Evolutionary conservation across 2,113 vertebrate genomes (phyloP), one percentile per base, ranked within the genome.

Genomic region (Sturnira hondurensis): DNA sequence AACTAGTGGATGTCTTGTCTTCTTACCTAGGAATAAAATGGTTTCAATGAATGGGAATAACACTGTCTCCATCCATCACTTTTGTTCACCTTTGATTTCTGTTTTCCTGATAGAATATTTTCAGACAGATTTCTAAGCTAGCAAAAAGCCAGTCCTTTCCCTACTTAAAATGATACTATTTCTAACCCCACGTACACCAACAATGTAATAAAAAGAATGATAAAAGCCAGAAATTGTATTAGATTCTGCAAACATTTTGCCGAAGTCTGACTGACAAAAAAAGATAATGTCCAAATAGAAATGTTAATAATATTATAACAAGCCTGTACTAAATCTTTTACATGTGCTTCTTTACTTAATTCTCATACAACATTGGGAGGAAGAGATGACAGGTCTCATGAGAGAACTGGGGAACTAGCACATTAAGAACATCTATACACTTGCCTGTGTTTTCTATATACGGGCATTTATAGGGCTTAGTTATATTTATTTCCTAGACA

Each of bases 401-500:
- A 63, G 54, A 58, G 7, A 31, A 95, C 13, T 65, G 38, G 90
- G 24, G 31, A 93, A 33, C 2, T 13, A 43, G 7, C 20, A 68
- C 56, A 43, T 85, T 95, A 88, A 90, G n/a, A 70, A 76, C 26
- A 7, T 81, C 43, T 86, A 17, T 7, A 12, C 50, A 68, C 67
- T 31, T 86, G 12, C 26, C 38, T 58, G 13, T 58, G 14, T 52
- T 88, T 56, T 77, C 58, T 89, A 45, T 74, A 26, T 41, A 15
- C 56, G n/a, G n/a, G 28, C 36, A 91, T 43, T 94, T 54, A 52
- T 54, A 93, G 6, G 26, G 58, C 36, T 89, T 77, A 61, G 31
- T 80, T 91, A 28, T 73, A 61, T 71, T 93, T 96, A 77, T 95
- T 85, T 88, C 77, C 26, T 74, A 89, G 52, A 41, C 91, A 74